Conservation (phyloP, 2,888 invertebrate species). For the Sipunculus nudus region DNA sequence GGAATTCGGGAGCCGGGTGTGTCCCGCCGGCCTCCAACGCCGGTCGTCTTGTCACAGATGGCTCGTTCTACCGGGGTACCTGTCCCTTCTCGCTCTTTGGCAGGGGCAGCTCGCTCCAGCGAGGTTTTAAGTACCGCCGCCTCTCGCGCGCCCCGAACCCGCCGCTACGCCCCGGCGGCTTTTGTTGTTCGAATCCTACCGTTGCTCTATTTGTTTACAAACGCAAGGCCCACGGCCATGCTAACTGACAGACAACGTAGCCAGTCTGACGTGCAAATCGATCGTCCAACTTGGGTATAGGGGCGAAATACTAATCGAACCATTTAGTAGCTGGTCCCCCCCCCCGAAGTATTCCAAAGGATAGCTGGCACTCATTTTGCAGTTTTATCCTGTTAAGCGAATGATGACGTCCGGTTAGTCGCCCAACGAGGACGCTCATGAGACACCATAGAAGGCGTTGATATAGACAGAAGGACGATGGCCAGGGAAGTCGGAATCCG, state of each 20-base stretch:
- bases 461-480: constrained; percentile 78
- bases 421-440: constrained; percentile 73
- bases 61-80: no score
- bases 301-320: constrained; percentile 77
- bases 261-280: constrained; percentile 83
- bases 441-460: constrained; percentile 74
- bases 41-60: no score
- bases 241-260: constrained; percentile 78
- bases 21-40: no score
- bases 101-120: background rate
- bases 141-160: background rate
- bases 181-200: background rate
- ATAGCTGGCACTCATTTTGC: constrained; percentile 72
- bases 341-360: constrained; percentile 81
- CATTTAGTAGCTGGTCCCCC: constrained; percentile 82
- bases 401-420: constrained; percentile 79
- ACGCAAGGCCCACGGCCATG: background rate
- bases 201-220: background rate
- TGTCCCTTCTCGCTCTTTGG: background rate
- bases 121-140: background rate
- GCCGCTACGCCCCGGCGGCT: background rate
- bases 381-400: constrained; percentile 79
- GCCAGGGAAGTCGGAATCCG: constrained; percentile 81
- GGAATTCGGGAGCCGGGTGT: no score
- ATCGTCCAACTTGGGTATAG: constrained; percentile 81